phyloP scores from a whole-genome alignment of 1,140 invertebrate genomes.

The Hyposmocoma kahamanoa region DNA sequence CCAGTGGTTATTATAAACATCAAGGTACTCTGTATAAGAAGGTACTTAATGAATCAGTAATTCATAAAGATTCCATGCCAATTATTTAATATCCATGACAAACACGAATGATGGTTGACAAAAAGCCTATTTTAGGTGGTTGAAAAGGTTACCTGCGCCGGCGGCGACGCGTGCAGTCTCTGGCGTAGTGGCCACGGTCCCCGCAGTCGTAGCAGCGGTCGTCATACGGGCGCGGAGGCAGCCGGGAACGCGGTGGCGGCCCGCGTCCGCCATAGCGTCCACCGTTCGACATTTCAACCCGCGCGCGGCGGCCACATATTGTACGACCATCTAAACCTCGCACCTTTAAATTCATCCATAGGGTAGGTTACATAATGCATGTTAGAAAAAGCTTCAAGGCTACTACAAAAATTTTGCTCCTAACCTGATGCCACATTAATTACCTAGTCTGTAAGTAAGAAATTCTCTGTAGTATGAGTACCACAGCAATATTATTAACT shows the following conservation, averaged over 20 bases:
- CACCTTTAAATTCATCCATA: constrained; percentile 52
- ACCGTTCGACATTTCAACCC: constrained; percentile 94
- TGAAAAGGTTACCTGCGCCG: constrained; percentile 71
- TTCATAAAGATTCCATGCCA: constrained; percentile 47
- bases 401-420: too few relatives aligned
- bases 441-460: too few relatives aligned
- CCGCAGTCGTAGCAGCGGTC: constrained; percentile 95
- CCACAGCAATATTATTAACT: too few relatives aligned
- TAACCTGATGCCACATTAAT: too few relatives aligned
- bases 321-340: constrained; percentile 81
- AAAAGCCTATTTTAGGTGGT: neutral
- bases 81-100: constrained; percentile 18
- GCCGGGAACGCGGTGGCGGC: constrained; percentile 74
- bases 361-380: too few relatives aligned
- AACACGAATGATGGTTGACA: constrained; percentile 11
- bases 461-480: too few relatives aligned
- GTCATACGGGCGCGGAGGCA: constrained; percentile 82
- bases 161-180: constrained; percentile 85
- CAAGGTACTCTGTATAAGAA: too few relatives aligned
- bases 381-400: too few relatives aligned
- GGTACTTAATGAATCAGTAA: too few relatives aligned
- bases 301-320: constrained; percentile 90
- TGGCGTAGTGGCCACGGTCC: constrained; percentile 91
- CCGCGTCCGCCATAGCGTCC: constrained; percentile 80
- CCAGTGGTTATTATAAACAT: too few relatives aligned